Percentiles rank a stretch among this genome's conserved stretches.
Conservation (phyloP, 2,797 vertebrate species). For the Channallabes apus region DNA sequence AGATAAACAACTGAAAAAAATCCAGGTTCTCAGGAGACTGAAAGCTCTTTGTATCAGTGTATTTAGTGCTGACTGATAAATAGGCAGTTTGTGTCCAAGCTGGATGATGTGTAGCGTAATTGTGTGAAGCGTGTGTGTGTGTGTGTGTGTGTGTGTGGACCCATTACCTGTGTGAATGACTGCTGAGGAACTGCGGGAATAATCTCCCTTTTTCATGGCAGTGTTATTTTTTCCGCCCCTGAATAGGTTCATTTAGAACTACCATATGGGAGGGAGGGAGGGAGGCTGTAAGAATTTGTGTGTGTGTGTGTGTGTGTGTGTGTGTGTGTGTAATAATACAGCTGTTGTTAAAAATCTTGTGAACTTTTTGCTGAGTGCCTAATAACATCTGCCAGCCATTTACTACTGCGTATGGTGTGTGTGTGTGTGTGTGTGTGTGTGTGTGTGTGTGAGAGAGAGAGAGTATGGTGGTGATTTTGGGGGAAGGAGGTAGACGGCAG, state of each 20-base stretch:
- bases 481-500: not conserved
- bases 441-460: slow-evolving; percentile 7
- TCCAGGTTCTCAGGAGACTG: not conserved
- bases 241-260: slow-evolving; percentile 54
- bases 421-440: slow-evolving; percentile 21
- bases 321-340: slow-evolving; percentile 51
- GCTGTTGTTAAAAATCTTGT: slow-evolving; percentile 63
- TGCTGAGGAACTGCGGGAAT: slow-evolving; percentile 48
- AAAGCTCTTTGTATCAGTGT: not conserved
- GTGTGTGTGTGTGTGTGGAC: slow-evolving; percentile 20
- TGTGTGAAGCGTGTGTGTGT: slow-evolving; percentile 37
- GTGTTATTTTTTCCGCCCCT: slow-evolving; percentile 37
- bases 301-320: slow-evolving; percentile 23
- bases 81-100: not conserved
- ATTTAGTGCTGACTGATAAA: slow-evolving; percentile 7
- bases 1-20: not conserved
- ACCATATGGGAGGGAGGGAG: slow-evolving; percentile 45
- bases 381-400: slow-evolving; percentile 77
- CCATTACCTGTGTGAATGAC: slow-evolving; percentile 50
- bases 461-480: not conserved
- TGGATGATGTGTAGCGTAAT: not conserved
- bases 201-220: slow-evolving; percentile 47
- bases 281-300: slow-evolving; percentile 33
- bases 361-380: slow-evolving; percentile 49
- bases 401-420: slow-evolving; percentile 35